A percentile compares a stretch with the other conserved stretches of the same genome.
phyloP scores from a whole-genome alignment of 2,888 invertebrate genomes.

The Thelaira solivaga region DNA sequence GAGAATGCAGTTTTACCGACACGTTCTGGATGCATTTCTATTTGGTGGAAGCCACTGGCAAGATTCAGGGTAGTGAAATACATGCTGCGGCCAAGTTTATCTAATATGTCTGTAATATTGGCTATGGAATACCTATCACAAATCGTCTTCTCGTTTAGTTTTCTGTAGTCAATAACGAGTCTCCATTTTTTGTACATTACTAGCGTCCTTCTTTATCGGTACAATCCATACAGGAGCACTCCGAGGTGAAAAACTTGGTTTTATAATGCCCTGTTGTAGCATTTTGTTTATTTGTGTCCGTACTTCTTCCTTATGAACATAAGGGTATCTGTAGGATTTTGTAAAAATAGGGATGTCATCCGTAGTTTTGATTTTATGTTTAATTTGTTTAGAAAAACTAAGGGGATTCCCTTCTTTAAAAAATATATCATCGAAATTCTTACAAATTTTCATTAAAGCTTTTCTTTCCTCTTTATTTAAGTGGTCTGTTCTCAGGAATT shows the following conservation, averaged over 20 bases:
- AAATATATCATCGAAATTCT: constrained; percentile 26
- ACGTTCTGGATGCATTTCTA: constrained; percentile 20
- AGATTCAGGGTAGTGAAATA: constrained; percentile 37
- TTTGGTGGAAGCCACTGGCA: constrained; percentile 36
- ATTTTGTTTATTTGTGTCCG: constrained; percentile 62
- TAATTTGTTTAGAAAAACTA: constrained; percentile 35
- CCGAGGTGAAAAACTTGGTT: constrained; percentile 22
- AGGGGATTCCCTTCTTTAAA: constrained; percentile 25
- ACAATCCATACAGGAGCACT: constrained; percentile 26
- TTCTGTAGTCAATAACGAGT: constrained; percentile 32
- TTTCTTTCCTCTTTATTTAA: constrained; percentile 8
- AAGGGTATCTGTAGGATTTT: constrained; percentile 60
- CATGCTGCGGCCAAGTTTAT: constrained; percentile 13
- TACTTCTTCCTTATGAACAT: constrained; percentile 65
- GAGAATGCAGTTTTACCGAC: too few relatives aligned
- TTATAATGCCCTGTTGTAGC: constrained; percentile 37
- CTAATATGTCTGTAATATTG: constrained; percentile 37
- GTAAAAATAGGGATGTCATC: constrained; percentile 60
- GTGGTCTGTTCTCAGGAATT: constrained; percentile 6
- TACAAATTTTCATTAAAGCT: constrained; percentile 7
- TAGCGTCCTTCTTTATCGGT: constrained; percentile 4
- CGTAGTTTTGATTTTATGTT: constrained; percentile 56
- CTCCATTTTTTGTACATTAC: constrained; percentile 21
- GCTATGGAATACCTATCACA: constrained; percentile 19
- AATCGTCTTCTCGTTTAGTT: constrained; percentile 30